Evolutionary conservation across 2,888 invertebrate species (phyloP).

Genomic region (Prionchulus punctatus): DNA sequence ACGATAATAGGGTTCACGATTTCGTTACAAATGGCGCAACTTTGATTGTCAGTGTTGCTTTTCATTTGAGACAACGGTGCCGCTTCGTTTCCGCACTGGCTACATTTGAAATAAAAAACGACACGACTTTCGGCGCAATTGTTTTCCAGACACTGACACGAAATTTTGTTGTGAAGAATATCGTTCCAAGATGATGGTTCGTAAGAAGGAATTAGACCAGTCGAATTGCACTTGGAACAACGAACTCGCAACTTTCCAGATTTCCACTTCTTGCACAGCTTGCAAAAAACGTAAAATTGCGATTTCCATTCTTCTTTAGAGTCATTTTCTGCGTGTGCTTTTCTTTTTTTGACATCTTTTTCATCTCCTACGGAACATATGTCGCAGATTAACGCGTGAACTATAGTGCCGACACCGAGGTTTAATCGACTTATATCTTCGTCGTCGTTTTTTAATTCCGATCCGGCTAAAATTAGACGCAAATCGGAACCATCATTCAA

Average conservation of each 20-base stretch:
- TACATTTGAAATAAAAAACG: neutral
- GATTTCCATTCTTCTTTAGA: neutral
- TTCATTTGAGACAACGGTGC: neutral
- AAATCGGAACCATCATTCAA: neutral
- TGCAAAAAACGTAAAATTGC: neutral
- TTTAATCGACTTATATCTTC: neutral
- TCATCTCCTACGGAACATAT: neutral
- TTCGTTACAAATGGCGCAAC: neutral
- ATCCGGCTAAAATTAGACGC: neutral
- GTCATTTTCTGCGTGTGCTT: neutral
- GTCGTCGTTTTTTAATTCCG: neutral
- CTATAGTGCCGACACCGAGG: neutral
- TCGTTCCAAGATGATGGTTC: neutral
- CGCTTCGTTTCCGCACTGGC: neutral
- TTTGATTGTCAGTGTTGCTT: neutral
- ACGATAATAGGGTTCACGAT: neutral
- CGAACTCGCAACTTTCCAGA: neutral
- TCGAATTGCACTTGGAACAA: neutral
- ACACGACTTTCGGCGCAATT: neutral
- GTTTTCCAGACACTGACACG: neutral
- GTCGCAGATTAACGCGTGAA: neutral
- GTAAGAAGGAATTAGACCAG: neutral
- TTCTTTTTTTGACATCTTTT: neutral
- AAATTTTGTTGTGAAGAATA: neutral
- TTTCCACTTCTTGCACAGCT: neutral